Base-by-base conservation (phyloP, 2,797 vertebrate species). In the Channallabes apus region DNA sequence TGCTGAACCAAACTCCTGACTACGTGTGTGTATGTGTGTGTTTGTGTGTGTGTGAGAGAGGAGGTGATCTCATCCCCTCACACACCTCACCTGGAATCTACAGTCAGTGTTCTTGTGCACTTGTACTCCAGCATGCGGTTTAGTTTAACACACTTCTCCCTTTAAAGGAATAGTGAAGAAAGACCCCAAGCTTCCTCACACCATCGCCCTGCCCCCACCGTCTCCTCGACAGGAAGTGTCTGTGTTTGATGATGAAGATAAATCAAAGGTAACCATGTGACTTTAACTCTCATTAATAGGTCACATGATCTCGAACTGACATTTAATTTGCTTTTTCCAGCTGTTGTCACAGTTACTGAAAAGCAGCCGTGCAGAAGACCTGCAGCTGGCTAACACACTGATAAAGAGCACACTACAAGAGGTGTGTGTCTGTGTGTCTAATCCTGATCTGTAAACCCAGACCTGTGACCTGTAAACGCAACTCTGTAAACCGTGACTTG, bases 231-330 rank as follows among this genome's bases (percentile, higher is more conserved):
- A 93, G 54, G 92, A 92, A 69, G 94, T 94, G 51, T 97, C 96
- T 15, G 92, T 98, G 86, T 98, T 98, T 91, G 96, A 98, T 90
- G 95, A 97, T 82, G 95, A 97, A 87, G 97, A 97, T 69, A 98
- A 97, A 89, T 96, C 96, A 15, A 94, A 95, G 94, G 97, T 96
- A 89, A 5, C 29, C 22, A 18, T 6, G 1, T 4, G 17, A 3
- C 12, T 15, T 29, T 14, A 59, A 59, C 32, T 12, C 32, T 35
- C 56, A 64, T 69, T 8, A 32, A n/a, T 18, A 41, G 8, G 6
- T n/a, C 29, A n/a, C 29, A 51, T 81, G 56, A 64, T 15, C 69
- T 64, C 7, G 29, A 29, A 9, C 12, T 79, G 32, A 58, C 18
- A 22, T 5, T 62, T 22, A 61, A 24, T 78, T 1, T 68, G 54